phyloP scores from a whole-genome alignment of 2,113 vertebrate genomes.

The Erythrocercus mccallii region DNA sequence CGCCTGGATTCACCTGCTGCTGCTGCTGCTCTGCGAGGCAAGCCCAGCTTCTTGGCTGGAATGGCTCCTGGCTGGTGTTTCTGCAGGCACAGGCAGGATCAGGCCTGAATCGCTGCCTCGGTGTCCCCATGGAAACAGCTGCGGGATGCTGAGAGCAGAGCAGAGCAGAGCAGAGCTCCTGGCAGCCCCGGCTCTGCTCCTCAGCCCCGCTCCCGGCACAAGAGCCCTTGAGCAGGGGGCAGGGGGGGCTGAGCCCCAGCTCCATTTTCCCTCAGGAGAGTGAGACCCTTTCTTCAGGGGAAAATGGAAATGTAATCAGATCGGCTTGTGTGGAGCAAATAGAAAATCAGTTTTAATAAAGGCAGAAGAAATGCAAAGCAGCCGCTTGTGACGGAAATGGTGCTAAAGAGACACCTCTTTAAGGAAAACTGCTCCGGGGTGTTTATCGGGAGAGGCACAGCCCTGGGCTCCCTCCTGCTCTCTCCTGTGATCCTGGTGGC shows the following conservation, averaged over 20 bases:
- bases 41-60: rapidly evolving
- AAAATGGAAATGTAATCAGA: slow-evolving; percentile 83
- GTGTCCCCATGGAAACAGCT: slow-evolving; percentile 63
- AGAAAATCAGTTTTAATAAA: slow-evolving; percentile 84
- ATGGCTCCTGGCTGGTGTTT: neutral
- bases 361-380: slow-evolving; percentile 79
- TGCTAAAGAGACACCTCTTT: slow-evolving; percentile 70
- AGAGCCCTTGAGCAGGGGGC: neutral
- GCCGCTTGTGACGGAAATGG: slow-evolving; percentile 76
- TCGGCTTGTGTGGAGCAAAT: slow-evolving; percentile 79
- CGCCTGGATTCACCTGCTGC: neutral
- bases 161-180: neutral
- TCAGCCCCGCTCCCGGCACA: neutral
- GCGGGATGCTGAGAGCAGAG: neutral
- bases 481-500: neutral
- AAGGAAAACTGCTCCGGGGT: slow-evolving; percentile 48
- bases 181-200: rapidly evolving
- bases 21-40: neutral
- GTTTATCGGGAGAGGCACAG: neutral
- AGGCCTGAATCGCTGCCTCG: neutral
- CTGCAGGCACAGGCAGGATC: neutral
- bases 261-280: neutral
- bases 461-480: slow-evolving; percentile 7
- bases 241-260: neutral
- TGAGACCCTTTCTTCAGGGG: slow-evolving; percentile 52